phyloP scores from a whole-genome alignment of 2,113 vertebrate genomes.

The Podiceps cristatus region DNA sequence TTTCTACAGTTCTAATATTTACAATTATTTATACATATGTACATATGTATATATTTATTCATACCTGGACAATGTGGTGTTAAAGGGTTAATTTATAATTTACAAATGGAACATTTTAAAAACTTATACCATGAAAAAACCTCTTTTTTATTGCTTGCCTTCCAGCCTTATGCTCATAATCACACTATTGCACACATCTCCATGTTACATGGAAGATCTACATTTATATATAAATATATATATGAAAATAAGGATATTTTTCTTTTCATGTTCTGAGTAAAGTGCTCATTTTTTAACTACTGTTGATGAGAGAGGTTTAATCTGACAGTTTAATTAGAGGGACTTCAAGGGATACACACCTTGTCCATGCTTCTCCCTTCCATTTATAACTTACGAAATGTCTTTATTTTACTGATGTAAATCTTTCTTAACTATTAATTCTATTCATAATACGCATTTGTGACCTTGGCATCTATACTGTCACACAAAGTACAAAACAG shows the following conservation, averaged over 20 bases:
- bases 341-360: slow-evolving; percentile 62
- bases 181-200: slow-evolving; percentile 42
- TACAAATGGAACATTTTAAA: slow-evolving; percentile 61
- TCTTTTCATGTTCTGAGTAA: slow-evolving; percentile 56
- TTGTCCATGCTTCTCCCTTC: slow-evolving; percentile 54
- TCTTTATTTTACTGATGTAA: slow-evolving; percentile 53
- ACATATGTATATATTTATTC: slow-evolving; percentile 78
- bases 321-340: slow-evolving; percentile 45
- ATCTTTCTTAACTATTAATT: slow-evolving; percentile 49
- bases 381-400: slow-evolving; percentile 19
- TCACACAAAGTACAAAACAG: slow-evolving; percentile 78
- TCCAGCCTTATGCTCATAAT: slow-evolving; percentile 36
- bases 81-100: slow-evolving; percentile 40
- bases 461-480: slow-evolving; percentile 77
- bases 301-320: slow-evolving; percentile 52
- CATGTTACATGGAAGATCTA: slow-evolving; percentile 59
- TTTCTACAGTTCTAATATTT: slow-evolving; percentile 68
- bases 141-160: slow-evolving; percentile 68
- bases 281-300: slow-evolving; percentile 63
- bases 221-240: slow-evolving; percentile 55
- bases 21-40: slow-evolving; percentile 76
- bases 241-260: slow-evolving; percentile 71
- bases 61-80: slow-evolving; percentile 39
- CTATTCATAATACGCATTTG: slow-evolving; percentile 70
- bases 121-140: slow-evolving; percentile 39